Conservation (phyloP, 2,888 invertebrate species). For the Eupithecia exiguata region DNA sequence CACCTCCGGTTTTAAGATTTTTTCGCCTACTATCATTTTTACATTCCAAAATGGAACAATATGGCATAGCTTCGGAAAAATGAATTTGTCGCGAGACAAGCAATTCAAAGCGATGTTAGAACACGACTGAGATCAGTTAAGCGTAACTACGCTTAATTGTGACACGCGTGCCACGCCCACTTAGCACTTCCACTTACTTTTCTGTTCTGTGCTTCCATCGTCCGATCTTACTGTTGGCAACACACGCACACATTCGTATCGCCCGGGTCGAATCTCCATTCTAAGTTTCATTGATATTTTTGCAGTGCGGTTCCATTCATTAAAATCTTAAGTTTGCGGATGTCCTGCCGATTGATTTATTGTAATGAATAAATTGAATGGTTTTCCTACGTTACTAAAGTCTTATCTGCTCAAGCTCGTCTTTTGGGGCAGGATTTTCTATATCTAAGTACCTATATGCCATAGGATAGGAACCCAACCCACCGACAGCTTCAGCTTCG, state of each 20-base stretch:
- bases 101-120: too few relatives aligned
- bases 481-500: not conserved
- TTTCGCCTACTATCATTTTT: too few relatives aligned
- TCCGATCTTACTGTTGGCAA: constrained; percentile 41
- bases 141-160: too few relatives aligned
- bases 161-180: too few relatives aligned
- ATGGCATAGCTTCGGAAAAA: too few relatives aligned
- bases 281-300: constrained; percentile 80
- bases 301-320: constrained; percentile 76
- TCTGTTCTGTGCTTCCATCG: too few relatives aligned
- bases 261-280: constrained; percentile 76
- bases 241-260: constrained; percentile 63
- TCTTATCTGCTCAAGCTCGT: not conserved
- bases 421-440: not conserved
- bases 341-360: not conserved
- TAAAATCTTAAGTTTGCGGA: constrained; percentile 47
- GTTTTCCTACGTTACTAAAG: not conserved
- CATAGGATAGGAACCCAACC: not conserved
- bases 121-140: too few relatives aligned
- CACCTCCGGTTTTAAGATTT: too few relatives aligned
- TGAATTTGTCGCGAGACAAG: too few relatives aligned
- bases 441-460: not conserved
- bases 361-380: not conserved
- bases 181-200: too few relatives aligned
- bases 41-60: too few relatives aligned